Conservation (phyloP, 2,888 invertebrate species). For the Melikaiella ostensackeni region DNA sequence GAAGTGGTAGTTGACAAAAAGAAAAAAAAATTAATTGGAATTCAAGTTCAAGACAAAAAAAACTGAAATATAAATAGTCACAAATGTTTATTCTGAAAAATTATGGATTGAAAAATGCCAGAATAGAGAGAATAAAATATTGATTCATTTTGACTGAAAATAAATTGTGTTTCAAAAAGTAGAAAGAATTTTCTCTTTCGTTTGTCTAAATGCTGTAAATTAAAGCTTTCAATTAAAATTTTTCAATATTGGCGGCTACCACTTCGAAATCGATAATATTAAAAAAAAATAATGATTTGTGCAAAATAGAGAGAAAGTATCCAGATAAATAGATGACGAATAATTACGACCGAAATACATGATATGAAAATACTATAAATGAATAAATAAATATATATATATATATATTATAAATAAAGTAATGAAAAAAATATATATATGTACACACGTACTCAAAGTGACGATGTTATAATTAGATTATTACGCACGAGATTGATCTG, state of each 20-base stretch:
- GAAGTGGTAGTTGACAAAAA: neutral
- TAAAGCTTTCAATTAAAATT: neutral
- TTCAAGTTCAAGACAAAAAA: neutral
- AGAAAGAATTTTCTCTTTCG: too few relatives aligned
- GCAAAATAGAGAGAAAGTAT: conserved; percentile 76
- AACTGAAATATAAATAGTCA: neutral
- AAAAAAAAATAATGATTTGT: conserved; percentile 61
- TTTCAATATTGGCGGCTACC: neutral
- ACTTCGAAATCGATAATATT: neutral
- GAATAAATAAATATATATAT: conserved; percentile 59
- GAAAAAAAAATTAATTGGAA: neutral
- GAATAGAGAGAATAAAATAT: neutral
- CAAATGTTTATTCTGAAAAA: neutral
- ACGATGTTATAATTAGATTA: conserved; percentile 56
- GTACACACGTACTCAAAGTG: conserved; percentile 56
- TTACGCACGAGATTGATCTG: conserved; percentile 49
- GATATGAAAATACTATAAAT: conserved; percentile 58
- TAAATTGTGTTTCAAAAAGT: too few relatives aligned
- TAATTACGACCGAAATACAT: conserved; percentile 61
- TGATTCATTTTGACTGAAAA: neutral
- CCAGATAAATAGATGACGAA: conserved; percentile 68
- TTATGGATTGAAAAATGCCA: neutral
- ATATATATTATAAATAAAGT: conserved; percentile 54
- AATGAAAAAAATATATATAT: conserved; percentile 56
- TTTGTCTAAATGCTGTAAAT: conserved; percentile 26